These are phyloP conservation scores for Bombus cullumanus DNA, from an alignment of 1,140 invertebrate genomes.

Conservation along the genomic window DNA sequence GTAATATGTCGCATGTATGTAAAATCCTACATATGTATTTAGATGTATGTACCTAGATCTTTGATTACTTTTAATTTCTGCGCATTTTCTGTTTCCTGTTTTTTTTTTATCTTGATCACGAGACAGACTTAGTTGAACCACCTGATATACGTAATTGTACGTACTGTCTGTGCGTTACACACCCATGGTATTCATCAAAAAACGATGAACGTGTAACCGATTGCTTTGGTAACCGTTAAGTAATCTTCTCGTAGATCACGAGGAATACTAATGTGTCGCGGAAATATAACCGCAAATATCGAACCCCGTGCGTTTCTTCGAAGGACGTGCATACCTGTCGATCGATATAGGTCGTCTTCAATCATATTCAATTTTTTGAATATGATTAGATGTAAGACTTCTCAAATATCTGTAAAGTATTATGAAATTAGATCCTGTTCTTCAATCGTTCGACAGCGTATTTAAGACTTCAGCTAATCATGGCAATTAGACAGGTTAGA, in stretches of 20 bases:
- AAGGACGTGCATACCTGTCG: background rate
- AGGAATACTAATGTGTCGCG: conserved; percentile 33
- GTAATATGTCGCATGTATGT: too few species aligned
- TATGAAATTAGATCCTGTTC: too few species aligned
- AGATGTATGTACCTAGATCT: too few species aligned
- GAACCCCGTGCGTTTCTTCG: background rate
- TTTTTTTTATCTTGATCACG: background rate
- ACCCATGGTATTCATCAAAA: background rate
- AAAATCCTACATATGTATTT: too few species aligned
- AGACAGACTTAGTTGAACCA: background rate
- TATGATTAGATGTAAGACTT: background rate
- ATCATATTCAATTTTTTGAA: background rate
- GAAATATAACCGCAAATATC: conserved; percentile 36
- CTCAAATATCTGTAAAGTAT: too few species aligned
- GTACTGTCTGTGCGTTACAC: background rate
- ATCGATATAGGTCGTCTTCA: too few species aligned
- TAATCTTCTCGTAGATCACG: conserved; percentile 38
- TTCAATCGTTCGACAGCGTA: too few species aligned
- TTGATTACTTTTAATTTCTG: background rate
- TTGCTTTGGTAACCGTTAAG: conserved; percentile 49
- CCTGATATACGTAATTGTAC: background rate
- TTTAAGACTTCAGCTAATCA: too few species aligned
- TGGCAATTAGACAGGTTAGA: background rate
- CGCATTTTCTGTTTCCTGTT: background rate
- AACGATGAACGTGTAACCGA: conserved; percentile 28